Evolutionary conservation across 2,113 vertebrate species (phyloP).

Genomic region (Heptranchias perlo): DNA sequence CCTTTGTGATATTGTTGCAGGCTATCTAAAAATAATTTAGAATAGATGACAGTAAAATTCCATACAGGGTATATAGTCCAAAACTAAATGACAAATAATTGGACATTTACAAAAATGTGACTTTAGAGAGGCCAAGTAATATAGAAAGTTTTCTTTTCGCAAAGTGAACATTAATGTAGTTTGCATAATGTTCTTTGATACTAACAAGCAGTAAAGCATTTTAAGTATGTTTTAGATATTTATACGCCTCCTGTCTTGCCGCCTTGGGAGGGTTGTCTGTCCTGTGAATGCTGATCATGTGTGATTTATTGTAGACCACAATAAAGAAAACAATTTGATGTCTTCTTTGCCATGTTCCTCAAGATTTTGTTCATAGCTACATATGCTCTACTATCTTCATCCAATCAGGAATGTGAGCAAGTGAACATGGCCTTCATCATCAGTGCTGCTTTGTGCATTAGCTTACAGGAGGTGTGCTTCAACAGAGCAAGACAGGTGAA

Average conservation of each 20-base stretch:
- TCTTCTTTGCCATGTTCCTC: too few species aligned
- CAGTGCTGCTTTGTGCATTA: conserved; percentile 10
- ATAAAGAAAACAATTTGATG: background rate
- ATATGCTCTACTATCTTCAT: background rate
- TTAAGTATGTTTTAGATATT: background rate
- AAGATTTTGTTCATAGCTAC: background rate
- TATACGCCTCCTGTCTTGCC: background rate
- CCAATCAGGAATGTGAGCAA: conserved; percentile 19
- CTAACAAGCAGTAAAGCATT: background rate
- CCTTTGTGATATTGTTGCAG: background rate
- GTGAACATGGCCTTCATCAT: background rate
- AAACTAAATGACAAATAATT: background rate
- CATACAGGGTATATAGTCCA: background rate
- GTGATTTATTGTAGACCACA: background rate
- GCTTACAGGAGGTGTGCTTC: conserved; percentile 34
- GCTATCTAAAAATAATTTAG: background rate
- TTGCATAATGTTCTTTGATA: background rate
- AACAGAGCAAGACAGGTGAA: conserved; percentile 37
- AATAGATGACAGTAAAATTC: background rate
- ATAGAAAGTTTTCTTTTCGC: background rate
- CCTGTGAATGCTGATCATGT: background rate
- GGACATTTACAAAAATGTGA: background rate
- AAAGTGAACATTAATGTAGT: background rate
- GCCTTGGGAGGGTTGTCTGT: background rate
- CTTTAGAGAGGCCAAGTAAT: background rate